These are phyloP conservation scores for Paratilapia polleni DNA, from an alignment of 2,113 vertebrate genomes.

Conservation along the genomic window DNA sequence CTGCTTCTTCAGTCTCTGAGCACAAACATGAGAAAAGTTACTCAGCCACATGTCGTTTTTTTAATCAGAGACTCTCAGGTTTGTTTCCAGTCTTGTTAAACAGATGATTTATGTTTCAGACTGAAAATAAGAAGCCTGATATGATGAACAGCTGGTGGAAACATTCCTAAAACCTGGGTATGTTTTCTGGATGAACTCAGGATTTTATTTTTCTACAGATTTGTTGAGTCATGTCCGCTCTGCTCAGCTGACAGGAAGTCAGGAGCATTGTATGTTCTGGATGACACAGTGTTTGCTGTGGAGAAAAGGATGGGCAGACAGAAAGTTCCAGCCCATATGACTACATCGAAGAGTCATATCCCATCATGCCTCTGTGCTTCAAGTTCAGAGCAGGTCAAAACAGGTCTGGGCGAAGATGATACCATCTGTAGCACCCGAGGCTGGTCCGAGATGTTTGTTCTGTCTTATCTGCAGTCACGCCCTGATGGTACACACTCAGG, in stretches of 20 bases:
- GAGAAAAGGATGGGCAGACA: neutral
- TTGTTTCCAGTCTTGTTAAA: neutral
- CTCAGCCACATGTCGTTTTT: neutral
- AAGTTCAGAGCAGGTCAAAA: neutral
- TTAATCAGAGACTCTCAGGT: neutral
- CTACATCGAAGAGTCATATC: neutral
- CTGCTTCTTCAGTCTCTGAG: slow-evolving; percentile 87
- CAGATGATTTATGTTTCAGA: no score
- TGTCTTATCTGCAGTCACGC: neutral
- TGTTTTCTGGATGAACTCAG: no score
- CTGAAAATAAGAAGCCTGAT: no score
- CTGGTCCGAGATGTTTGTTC: neutral
- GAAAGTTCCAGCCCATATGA: no score
- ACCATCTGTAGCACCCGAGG: neutral
- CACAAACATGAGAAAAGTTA: neutral
- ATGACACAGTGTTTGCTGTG: neutral
- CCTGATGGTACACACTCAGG: neutral
- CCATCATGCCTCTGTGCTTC: neutral
- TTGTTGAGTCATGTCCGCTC: no score
- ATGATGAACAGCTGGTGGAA: neutral
- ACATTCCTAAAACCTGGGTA: neutral
- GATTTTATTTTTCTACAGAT: no score
- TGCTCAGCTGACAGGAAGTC: no score
- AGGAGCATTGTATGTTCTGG: neutral
- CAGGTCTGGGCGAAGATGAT: neutral